Conservation (phyloP, 1,140 invertebrate species). For the Bombus sibiricus region DNA sequence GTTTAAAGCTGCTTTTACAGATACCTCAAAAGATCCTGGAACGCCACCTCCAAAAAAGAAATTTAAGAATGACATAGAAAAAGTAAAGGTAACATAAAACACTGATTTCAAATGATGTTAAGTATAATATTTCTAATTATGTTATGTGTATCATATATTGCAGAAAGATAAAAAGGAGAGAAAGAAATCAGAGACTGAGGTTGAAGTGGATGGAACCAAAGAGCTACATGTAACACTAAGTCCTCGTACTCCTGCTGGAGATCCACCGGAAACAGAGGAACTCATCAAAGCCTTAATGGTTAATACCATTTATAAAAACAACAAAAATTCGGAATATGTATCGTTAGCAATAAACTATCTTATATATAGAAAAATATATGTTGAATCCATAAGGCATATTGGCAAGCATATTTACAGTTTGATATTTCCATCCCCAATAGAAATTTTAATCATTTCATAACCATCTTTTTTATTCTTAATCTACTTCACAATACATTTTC, state of each 20-base stretch:
- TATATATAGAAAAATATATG: conserved; percentile 68
- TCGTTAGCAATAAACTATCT: conserved; percentile 75
- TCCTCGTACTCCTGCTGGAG: conserved; percentile 89
- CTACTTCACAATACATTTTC: neutral
- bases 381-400: conserved; percentile 66
- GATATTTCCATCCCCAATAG: conserved; percentile 48
- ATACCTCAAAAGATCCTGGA: conserved; percentile 77
- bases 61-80: conserved; percentile 77
- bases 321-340: conserved; percentile 71
- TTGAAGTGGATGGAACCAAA: conserved; percentile 88
- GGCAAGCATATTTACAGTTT: conserved; percentile 54
- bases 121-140: conserved; percentile 1
- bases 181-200: conserved; percentile 83
- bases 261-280: conserved; percentile 95
- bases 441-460: conserved; percentile 13
- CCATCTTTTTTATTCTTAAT: conserved; percentile 36
- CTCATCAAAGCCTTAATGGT: conserved; percentile 90
- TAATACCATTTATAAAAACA: conserved; percentile 74
- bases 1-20: conserved; percentile 85
- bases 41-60: conserved; percentile 81
- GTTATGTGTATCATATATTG: conserved; percentile 11
- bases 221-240: conserved; percentile 90
- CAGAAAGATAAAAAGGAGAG: conserved; percentile 80
- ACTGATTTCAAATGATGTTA: neutral
- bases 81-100: conserved; percentile 64